Percentiles rank a stretch among this genome's conserved stretches.
phyloP scores from a whole-genome alignment of 2,888 invertebrate species.

The Beris morrisii region DNA sequence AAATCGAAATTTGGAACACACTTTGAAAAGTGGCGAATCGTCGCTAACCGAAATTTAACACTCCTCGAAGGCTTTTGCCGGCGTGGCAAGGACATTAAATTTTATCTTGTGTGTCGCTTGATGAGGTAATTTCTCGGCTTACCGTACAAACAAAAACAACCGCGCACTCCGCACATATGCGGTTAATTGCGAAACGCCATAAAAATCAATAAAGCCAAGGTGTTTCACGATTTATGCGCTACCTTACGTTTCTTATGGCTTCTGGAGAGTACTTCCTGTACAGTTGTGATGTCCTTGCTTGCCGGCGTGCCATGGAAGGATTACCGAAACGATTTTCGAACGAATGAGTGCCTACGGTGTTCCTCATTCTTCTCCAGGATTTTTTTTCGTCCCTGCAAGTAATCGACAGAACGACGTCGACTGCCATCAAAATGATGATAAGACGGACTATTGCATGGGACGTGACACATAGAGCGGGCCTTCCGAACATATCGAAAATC shows the following conservation, averaged over 20 bases:
- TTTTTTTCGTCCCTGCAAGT: neutral
- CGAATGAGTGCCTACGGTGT: too few relatives aligned
- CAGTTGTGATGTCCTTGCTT: neutral
- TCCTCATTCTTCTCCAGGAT: neutral
- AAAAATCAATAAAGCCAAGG: slow-evolving; percentile 39
- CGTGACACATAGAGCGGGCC: neutral
- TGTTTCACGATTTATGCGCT: slow-evolving; percentile 35
- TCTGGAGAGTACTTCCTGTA: neutral
- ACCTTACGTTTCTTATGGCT: neutral
- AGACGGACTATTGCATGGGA: neutral
- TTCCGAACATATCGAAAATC: slow-evolving; percentile 1
- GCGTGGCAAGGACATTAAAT: slow-evolving; percentile 35
- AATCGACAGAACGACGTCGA: neutral
- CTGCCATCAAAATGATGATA: neutral
- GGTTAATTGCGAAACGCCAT: slow-evolving; percentile 38
- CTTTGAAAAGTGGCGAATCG: slow-evolving; percentile 5
- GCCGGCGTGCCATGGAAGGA: neutral
- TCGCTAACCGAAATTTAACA: slow-evolving; percentile 6
- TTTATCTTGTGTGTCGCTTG: slow-evolving; percentile 27
- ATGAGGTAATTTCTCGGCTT: slow-evolving; percentile 22
- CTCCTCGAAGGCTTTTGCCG: neutral
- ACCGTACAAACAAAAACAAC: neutral
- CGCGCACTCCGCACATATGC: slow-evolving; percentile 32
- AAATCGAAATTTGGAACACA: slow-evolving; percentile 33
- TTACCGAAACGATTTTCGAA: too few relatives aligned